Conservation (phyloP, 2,113 vertebrate genomes). For the Narcine bancroftii region DNA sequence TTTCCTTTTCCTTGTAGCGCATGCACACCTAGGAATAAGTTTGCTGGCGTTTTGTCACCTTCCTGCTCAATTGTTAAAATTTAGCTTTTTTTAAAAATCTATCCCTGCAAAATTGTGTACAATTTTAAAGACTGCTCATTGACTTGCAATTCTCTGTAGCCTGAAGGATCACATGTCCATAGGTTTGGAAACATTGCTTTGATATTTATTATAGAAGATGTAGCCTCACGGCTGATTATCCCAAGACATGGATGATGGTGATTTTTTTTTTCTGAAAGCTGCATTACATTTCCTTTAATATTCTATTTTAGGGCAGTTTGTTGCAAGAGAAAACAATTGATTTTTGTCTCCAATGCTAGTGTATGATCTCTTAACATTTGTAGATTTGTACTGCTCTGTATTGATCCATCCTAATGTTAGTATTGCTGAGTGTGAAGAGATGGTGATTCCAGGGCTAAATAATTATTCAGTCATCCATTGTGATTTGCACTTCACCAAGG, state of each 20-base stretch:
- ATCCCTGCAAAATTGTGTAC: background rate
- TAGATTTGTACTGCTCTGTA: slow-evolving; percentile 46
- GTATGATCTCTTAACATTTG: slow-evolving; percentile 46
- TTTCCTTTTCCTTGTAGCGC: too few relatives aligned
- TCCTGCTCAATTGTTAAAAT: background rate
- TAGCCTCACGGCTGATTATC: background rate
- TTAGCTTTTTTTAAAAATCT: background rate
- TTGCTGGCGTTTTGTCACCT: background rate
- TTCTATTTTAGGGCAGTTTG: slow-evolving; percentile 41
- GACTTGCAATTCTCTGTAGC: background rate
- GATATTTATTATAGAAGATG: background rate
- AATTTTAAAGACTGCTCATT: background rate
- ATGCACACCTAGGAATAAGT: too few relatives aligned
- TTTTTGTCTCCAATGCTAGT: slow-evolving; percentile 42
- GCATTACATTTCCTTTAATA: slow-evolving; percentile 46
- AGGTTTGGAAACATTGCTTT: background rate
- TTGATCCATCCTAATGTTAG: slow-evolving; percentile 47
- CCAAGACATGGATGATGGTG: background rate
- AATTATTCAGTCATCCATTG: background rate
- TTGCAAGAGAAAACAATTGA: slow-evolving; percentile 39
- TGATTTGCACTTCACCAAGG: background rate
- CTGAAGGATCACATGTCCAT: background rate
- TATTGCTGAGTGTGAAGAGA: slow-evolving; percentile 38
- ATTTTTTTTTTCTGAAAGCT: slow-evolving; percentile 38
- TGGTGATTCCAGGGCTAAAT: background rate